A percentile compares a stretch with the other conserved stretches of the same genome.
These are phyloP conservation scores for Anas platyrhynchos DNA, from an alignment of 2,113 vertebrate genomes.

Conservation along the genomic window DNA sequence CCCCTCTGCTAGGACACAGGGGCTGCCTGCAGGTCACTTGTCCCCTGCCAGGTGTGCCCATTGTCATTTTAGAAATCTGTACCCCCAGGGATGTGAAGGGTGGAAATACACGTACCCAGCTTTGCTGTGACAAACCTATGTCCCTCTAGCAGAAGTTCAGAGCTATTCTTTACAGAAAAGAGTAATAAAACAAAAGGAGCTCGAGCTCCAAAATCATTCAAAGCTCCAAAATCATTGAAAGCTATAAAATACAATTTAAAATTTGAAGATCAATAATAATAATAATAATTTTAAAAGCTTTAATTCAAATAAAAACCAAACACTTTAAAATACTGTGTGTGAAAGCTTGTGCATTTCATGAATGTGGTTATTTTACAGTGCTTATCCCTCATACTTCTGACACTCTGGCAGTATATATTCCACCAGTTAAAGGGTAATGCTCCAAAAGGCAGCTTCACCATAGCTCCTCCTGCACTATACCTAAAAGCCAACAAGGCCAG, in stretches of 20 bases:
- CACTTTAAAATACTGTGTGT: not conserved
- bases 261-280: not conserved
- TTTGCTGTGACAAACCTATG: not conserved
- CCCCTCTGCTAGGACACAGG: not conserved
- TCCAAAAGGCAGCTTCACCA: not conserved
- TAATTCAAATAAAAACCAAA: not conserved
- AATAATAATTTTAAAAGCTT: not conserved
- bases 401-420: not conserved
- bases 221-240: not conserved
- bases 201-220: not conserved
- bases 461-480: not conserved
- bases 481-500: not conserved
- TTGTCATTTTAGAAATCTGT: not conserved
- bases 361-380: not conserved
- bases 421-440: not conserved
- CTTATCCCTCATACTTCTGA: not conserved
- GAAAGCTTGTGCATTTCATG: not conserved
- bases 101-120: fast-evolving
- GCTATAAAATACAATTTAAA: not conserved
- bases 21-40: not conserved
- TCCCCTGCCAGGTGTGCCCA: not conserved
- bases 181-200: not conserved
- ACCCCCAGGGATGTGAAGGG: not conserved
- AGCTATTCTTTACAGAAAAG: not conserved
- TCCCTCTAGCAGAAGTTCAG: not conserved